Base-by-base conservation (phyloP, 2,113 vertebrate species). In the Lophochroa leadbeateri region DNA sequence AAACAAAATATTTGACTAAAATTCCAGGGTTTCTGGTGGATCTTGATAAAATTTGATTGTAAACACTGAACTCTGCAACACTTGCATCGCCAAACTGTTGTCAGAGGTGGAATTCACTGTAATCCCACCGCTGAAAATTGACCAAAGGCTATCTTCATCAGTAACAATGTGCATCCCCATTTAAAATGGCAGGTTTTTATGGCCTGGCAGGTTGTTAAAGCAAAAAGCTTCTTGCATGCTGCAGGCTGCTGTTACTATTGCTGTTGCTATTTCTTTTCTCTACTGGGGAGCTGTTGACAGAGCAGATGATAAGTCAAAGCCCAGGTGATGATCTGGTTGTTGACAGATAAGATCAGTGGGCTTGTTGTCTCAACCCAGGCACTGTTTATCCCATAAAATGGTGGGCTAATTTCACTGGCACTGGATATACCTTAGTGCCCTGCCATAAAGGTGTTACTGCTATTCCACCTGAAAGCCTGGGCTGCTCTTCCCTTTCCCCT, bases 331-430 rank as follows among this genome's bases (percentile, higher is more conserved):
- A 95, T 94, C 83, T 91, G 14, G 58, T 39, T 84, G 87, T 75
- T 81, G 93, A 92, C 82, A 96, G 92, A 94, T 90, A 94, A 97
- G 50, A 91, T 83, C 92, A 83, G 63, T 9, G 12, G 41, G 41
- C 49, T 96, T 86, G 82, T 95, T 96, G 77, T 92, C 65, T 95
- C 90, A 89, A 25, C 43, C 21, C 17, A 89, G 81, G 47, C 13
- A 0, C n/a, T 92, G 67, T 82, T 80, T 76, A 79, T 75, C 47
- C 68, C 25, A n/a, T 31, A 92, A 58, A 96, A 94, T 37, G 70
- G 41, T 67, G 69, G 72, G 60, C 81, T 88, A 52, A 89, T 96
- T 96, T 95, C 63, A 71, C 68, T 85, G 72, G 52, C 88, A 65
- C 28, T 35, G 43, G 27, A n/a, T 75, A 60, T 71, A 25, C 64